These are phyloP conservation scores for Brachystomella parvula DNA, from an alignment of 1,140 invertebrate species.

Conservation along the genomic window DNA sequence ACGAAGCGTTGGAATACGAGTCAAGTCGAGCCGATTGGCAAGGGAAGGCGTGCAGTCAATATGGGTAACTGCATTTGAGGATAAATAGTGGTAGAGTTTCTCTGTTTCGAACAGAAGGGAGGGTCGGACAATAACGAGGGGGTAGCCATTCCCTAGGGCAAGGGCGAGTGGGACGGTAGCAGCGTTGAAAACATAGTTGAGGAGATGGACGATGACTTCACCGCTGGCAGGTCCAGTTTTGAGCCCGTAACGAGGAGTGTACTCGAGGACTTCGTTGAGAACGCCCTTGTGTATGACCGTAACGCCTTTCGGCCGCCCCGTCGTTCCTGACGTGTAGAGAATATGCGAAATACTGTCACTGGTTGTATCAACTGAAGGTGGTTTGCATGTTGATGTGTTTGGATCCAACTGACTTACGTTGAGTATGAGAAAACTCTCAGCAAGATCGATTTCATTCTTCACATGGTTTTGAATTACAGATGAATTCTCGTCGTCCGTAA, in stretches of 20 bases:
- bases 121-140: neutral
- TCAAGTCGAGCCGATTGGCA: neutral
- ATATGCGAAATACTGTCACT: neutral
- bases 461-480: neutral
- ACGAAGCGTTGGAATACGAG: neutral
- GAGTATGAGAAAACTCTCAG: too few species aligned
- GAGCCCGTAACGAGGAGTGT: neutral
- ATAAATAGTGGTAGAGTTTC: neutral
- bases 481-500: neutral
- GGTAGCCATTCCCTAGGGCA: neutral
- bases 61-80: neutral
- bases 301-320: neutral
- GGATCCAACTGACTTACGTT: neutral
- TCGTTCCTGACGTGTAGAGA: conserved; percentile 2
- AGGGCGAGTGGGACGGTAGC: neutral
- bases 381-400: neutral
- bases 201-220: neutral
- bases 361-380: neutral
- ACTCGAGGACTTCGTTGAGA: neutral
- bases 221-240: neutral
- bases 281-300: neutral
- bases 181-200: conserved; percentile 4
- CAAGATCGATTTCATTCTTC: too few species aligned
- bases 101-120: neutral
- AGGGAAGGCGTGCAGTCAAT: neutral